A percentile compares a stretch with the other conserved stretches of the same genome.
These are phyloP conservation scores for Danio jaintianensis DNA, from an alignment of 2,797 vertebrate genomes.

Conservation along the genomic window DNA sequence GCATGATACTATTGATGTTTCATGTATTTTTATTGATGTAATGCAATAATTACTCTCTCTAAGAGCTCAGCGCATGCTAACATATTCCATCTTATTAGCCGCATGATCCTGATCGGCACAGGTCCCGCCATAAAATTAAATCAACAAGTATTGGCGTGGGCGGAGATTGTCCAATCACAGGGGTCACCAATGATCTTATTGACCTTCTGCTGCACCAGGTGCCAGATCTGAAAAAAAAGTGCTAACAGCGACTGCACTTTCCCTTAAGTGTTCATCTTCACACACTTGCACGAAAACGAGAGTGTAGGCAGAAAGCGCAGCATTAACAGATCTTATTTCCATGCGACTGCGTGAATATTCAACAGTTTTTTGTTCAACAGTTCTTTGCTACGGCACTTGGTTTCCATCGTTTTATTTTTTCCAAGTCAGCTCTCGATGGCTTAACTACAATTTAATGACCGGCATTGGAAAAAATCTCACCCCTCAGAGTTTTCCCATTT, in stretches of 20 bases:
- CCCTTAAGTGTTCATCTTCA: constrained; percentile 25
- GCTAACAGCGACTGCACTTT: neutral
- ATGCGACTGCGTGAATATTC: neutral
- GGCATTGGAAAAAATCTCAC: constrained; percentile 12
- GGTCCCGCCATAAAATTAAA: constrained; percentile 38
- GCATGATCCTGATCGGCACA: constrained; percentile 21
- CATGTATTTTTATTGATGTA: constrained; percentile 41
- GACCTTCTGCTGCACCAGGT: neutral
- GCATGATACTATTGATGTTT: constrained; percentile 34
- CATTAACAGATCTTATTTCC: constrained; percentile 20
- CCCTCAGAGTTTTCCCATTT: constrained; percentile 23
- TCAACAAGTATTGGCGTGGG: constrained; percentile 18
- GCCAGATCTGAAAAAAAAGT: constrained; percentile 19
- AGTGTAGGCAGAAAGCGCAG: neutral
- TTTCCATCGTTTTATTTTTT: neutral
- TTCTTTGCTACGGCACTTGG: neutral
- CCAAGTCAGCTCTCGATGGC: neutral
- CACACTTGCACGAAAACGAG: constrained; percentile 3
- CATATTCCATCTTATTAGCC: constrained; percentile 24
- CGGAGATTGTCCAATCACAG: constrained; percentile 12
- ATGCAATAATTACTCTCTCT: constrained; percentile 24
- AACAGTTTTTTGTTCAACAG: constrained; percentile 34
- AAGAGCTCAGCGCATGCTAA: constrained; percentile 9
- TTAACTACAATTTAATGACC: constrained; percentile 24
- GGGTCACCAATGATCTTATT: neutral